Base-by-base conservation (phyloP, 2,797 vertebrate genomes). In the Emys orbicularis region DNA sequence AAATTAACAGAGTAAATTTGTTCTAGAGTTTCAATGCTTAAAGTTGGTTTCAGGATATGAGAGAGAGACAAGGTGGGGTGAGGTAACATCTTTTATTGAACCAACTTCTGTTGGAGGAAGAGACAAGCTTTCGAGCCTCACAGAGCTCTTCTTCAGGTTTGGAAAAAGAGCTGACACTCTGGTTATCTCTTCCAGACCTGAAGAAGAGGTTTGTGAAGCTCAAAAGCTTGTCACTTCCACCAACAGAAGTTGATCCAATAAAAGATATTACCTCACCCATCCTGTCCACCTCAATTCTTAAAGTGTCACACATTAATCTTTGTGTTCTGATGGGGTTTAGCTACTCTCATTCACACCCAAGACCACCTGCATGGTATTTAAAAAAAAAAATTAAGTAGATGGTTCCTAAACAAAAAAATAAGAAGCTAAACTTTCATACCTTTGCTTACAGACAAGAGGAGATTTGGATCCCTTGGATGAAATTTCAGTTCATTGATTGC, bases 401-500 rank as follows among this genome's bases (percentile, higher is more conserved):
- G 13, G 27, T 41, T 65, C 72, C 7, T 84, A 95, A 94, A n/a
- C 57, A 59, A 77, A 90, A 29, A 12, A 86, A 44, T 31, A 93
- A 89, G 65, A 29, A 68, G 23, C 1, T 82, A 57, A 54, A 72
- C 95, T 96, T 84, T 90, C 97, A 98, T 98, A 99, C 99, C 99
- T 99, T 99, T 99, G 98, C 99, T 99, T 97, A 99, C 99, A 76
- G 99, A 99, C 91, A 99, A 97, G 85, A 99, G 99, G 41, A 99
- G 99, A 97, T 99, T 99, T 49, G 99, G 99, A 97, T 99, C 99
- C 97, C 99, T 98, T 1, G 99, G 99, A 84, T 99, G 99, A 98
- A 99, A 99, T 98, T 99, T 99, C 95, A 99, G 98, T 97, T 99
- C 99, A 68, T 99, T 99, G 98, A 99, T 99, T 93, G 99, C 99